phyloP scores from a whole-genome alignment of 2,888 invertebrate genomes.

The Andricus curvator region DNA sequence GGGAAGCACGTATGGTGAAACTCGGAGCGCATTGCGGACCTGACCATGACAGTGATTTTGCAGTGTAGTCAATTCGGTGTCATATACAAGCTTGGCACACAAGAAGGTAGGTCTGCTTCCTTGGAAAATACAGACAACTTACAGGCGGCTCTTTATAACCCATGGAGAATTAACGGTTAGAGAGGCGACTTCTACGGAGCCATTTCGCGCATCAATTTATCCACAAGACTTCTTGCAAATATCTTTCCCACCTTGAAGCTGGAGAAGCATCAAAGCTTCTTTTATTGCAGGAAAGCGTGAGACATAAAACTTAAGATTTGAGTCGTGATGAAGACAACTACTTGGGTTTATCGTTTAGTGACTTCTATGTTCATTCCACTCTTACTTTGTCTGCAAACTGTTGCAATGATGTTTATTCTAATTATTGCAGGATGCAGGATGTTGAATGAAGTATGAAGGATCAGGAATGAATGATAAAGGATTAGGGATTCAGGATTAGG shows the following conservation, averaged over 20 bases:
- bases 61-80: conserved; percentile 23
- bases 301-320: conserved; percentile 4
- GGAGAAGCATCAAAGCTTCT: neutral
- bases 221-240: conserved; percentile 17
- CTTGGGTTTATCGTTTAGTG: neutral
- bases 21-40: neutral
- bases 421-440: neutral
- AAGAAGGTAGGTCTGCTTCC: neutral
- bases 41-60: conserved; percentile 26
- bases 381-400: neutral
- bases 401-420: neutral
- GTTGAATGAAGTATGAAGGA: too few species aligned
- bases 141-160: conserved; percentile 13
- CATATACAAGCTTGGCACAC: neutral
- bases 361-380: neutral
- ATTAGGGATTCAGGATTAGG: too few species aligned
- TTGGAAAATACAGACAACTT: conserved; percentile 26
- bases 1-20: conserved; percentile 19
- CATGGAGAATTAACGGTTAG: conserved; percentile 8
- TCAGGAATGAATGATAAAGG: too few species aligned
- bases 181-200: neutral
- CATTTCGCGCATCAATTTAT: conserved; percentile 37
- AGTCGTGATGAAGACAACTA: neutral
- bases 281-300: neutral
- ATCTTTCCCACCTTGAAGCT: neutral